Conservation (phyloP, 2,113 vertebrate species). For the Pachycephala philippinensis region DNA sequence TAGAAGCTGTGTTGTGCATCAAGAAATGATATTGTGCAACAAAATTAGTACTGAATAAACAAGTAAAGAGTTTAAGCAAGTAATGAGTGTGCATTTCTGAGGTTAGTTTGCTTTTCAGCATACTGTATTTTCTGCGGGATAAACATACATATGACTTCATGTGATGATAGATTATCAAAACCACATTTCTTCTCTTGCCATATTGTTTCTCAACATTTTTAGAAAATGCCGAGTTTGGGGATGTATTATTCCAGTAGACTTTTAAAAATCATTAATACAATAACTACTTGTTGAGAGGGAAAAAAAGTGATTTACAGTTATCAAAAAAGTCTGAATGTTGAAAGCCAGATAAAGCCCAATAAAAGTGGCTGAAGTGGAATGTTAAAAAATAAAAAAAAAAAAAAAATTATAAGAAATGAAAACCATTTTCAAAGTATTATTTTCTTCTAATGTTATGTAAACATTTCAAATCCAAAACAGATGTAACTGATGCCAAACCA, state of each 20-base stretch:
- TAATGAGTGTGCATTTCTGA: not conserved
- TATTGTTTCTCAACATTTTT: not conserved
- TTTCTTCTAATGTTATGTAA: conserved; percentile 58
- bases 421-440: conserved; percentile 20
- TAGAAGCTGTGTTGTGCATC: not conserved
- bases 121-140: not conserved
- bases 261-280: not conserved
- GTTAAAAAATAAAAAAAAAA: conserved; percentile 1
- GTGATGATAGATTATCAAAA: not conserved
- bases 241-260: not conserved
- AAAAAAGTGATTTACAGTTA: not conserved
- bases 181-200: not conserved
- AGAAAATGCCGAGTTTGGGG: not conserved
- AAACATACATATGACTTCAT: not conserved
- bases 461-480: conserved; percentile 64
- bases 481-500: conserved; percentile 45
- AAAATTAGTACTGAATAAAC: not conserved
- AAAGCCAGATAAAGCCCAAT: not conserved
- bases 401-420: conserved; percentile 29
- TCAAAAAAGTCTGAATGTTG: not conserved
- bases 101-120: not conserved
- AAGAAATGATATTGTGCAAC: not conserved
- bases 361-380: not conserved
- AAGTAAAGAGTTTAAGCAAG: not conserved
- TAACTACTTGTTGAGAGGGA: not conserved